Percentiles rank a stretch among this genome's conserved stretches.
phyloP scores from a whole-genome alignment of 2,797 vertebrate genomes.

The Pseudomugil gertrudae region DNA sequence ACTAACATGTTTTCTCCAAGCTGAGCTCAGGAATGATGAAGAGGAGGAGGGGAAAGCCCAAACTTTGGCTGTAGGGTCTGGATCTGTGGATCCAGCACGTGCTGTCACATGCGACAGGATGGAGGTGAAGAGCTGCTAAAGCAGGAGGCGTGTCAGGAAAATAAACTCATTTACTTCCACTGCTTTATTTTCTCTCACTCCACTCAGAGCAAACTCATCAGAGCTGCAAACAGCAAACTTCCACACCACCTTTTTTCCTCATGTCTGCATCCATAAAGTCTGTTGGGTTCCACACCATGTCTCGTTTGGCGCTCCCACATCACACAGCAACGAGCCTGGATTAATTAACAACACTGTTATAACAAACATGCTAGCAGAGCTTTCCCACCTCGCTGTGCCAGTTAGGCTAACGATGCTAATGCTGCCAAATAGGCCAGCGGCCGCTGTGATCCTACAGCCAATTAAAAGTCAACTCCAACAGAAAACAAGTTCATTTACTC shows the following conservation, averaged over 20 bases:
- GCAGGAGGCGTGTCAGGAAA: conserved; percentile 3
- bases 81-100: conserved; percentile 38
- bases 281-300: conserved; percentile 28
- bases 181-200: too few species aligned
- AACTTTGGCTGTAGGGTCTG: conserved; percentile 8
- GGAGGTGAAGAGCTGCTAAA: conserved; percentile 1
- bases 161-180: too few species aligned
- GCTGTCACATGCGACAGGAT: conserved; percentile 47
- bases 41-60: background rate
- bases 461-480: conserved; percentile 4
- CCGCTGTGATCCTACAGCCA: conserved; percentile 10
- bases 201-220: too few species aligned
- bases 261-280: conserved; percentile 1
- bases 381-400: background rate
- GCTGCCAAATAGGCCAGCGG: conserved; percentile 19
- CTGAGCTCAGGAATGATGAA: conserved; percentile 15
- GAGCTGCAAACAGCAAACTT: conserved; percentile 32
- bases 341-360: conserved; percentile 42
- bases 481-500: conserved; percentile 8
- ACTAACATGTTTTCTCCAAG: conserved; percentile 50
- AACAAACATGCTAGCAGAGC: conserved; percentile 7
- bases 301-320: conserved; percentile 51
- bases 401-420: conserved; percentile 11
- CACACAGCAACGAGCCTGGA: conserved; percentile 27
- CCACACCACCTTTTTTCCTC: background rate